A percentile compares a stretch with the other conserved stretches of the same genome.
phyloP scores from a whole-genome alignment of 1,140 invertebrate genomes.

The Diachasma alloeum region DNA sequence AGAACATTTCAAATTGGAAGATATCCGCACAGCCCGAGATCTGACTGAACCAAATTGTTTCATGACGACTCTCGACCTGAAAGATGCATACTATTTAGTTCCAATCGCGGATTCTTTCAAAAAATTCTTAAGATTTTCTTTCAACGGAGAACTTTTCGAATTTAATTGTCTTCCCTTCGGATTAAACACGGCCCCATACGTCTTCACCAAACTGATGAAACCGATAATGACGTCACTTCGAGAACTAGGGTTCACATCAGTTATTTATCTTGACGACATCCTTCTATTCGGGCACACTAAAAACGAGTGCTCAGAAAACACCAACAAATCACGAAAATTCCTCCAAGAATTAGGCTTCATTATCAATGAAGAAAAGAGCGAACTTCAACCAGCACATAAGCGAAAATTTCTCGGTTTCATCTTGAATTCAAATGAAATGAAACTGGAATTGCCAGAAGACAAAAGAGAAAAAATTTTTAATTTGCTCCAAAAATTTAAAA shows the following conservation, averaged over 20 bases:
- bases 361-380: slow-evolving; percentile 8
- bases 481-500: background rate
- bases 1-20: slow-evolving; percentile 31
- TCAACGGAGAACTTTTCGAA: slow-evolving; percentile 1
- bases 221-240: slow-evolving; percentile 27
- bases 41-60: background rate
- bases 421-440: slow-evolving; percentile 7
- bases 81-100: slow-evolving; percentile 25
- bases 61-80: slow-evolving; percentile 15
- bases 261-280: slow-evolving; percentile 27
- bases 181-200: too few relatives aligned
- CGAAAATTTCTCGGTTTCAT: slow-evolving; percentile 14
- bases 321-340: background rate
- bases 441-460: slow-evolving; percentile 5
- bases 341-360: background rate
- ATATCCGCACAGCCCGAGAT: background rate
- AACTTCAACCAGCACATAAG: background rate
- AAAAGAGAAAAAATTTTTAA: background rate
- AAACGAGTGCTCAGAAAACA: background rate
- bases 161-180: slow-evolving; percentile 29
- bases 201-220: slow-evolving; percentile 42
- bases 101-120: background rate
- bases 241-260: background rate
- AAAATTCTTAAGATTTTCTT: slow-evolving; percentile 23
- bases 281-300: slow-evolving; percentile 5